These are phyloP conservation scores for Dendrolimus punctatus DNA, from an alignment of 1,140 invertebrate genomes.

Conservation along the genomic window DNA sequence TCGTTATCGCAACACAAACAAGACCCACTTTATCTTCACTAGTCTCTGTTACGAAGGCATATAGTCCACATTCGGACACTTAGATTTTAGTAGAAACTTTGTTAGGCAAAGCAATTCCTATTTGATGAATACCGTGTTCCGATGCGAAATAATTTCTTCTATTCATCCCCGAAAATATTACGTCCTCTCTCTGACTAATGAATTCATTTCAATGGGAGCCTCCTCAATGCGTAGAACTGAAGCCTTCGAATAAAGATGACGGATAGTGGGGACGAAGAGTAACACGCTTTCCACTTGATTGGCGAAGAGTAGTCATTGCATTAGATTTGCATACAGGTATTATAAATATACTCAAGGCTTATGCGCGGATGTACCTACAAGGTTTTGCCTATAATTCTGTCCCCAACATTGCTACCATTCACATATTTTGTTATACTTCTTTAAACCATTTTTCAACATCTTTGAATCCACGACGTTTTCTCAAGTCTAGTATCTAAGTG, in stretches of 20 bases:
- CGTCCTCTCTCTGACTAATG: conserved; percentile 40
- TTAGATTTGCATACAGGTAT: too few species aligned
- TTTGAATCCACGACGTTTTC: too few species aligned
- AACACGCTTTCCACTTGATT: not conserved
- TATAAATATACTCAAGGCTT: too few species aligned
- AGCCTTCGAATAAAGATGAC: conserved; percentile 16
- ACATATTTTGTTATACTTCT: too few species aligned
- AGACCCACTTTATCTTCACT: conserved; percentile 4
- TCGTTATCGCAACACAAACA: conserved; percentile 17
- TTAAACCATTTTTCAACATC: too few species aligned
- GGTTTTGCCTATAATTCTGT: too few species aligned
- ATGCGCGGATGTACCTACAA: too few species aligned
- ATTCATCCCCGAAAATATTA: conserved; percentile 49
- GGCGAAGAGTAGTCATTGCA: not conserved
- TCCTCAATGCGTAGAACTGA: conserved; percentile 8
- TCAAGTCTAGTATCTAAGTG: too few species aligned
- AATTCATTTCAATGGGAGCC: conserved; percentile 35
- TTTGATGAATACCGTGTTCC: conserved; percentile 27
- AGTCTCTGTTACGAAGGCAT: conserved; percentile 12
- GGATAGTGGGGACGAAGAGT: conserved; percentile 9
- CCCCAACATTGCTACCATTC: too few species aligned
- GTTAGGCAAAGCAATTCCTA: conserved; percentile 7
- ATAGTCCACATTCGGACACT: conserved; percentile 11
- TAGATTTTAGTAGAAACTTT: not conserved
- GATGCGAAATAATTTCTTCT: conserved; percentile 39